A percentile compares a stretch with the other conserved stretches of the same genome.
phyloP scores from a whole-genome alignment of 2,888 invertebrate genomes.

The Rhagophthalmus giganteus region DNA sequence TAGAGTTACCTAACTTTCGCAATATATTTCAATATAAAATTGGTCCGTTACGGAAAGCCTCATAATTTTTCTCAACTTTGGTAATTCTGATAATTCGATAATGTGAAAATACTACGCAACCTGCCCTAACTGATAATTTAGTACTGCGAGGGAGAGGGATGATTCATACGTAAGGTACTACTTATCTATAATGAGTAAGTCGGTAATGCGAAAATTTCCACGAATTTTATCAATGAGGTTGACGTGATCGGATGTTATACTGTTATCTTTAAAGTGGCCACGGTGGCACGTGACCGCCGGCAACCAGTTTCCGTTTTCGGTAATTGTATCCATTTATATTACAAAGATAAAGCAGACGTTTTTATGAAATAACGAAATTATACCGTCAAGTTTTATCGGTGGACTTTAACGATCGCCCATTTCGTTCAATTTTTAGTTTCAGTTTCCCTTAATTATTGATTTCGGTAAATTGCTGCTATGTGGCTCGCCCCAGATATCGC shows the following conservation, averaged over 20 bases:
- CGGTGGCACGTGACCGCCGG: slow-evolving; percentile 18
- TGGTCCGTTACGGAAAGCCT: too few species aligned
- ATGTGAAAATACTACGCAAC: too few species aligned
- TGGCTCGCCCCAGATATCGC: not conserved
- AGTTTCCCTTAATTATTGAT: slow-evolving; percentile 4
- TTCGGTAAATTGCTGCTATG: not conserved
- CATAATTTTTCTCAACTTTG: too few species aligned
- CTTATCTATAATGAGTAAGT: slow-evolving; percentile 16
- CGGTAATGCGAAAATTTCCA: slow-evolving; percentile 8
- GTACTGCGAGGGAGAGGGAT: slow-evolving; percentile 1
- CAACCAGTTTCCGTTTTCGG: slow-evolving; percentile 16
- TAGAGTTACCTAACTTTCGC: too few species aligned
- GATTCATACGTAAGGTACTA: slow-evolving; percentile 7
- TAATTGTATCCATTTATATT: slow-evolving; percentile 23
- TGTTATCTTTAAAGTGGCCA: slow-evolving; percentile 20
- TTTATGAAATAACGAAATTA: slow-evolving; percentile 22
- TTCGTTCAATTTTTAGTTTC: slow-evolving; percentile 8
- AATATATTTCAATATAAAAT: too few species aligned
- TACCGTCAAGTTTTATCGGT: slow-evolving; percentile 14
- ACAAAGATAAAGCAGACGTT: slow-evolving; percentile 13
- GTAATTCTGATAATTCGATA: too few species aligned
- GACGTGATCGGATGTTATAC: slow-evolving; percentile 22
- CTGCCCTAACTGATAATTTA: slow-evolving; percentile 5
- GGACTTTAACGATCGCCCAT: slow-evolving; percentile 4
- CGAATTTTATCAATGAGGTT: slow-evolving; percentile 14